Evolutionary conservation across 2,888 invertebrate genomes (phyloP).

Genomic region (Parochlus steinenii): DNA sequence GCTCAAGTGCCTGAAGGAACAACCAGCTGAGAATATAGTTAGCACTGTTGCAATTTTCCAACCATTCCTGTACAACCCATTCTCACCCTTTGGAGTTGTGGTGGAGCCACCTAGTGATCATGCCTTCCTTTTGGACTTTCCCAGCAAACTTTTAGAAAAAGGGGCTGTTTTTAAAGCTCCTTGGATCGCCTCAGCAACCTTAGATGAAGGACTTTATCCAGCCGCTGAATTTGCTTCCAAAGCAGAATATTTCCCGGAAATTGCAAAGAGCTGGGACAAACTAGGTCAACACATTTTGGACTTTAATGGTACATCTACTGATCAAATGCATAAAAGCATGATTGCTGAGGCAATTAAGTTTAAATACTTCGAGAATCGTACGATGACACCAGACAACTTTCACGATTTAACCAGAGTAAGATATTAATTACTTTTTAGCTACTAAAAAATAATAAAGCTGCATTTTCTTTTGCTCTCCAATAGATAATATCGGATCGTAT

Average conservation of each 20-base stretch:
- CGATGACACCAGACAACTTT: too few relatives aligned
- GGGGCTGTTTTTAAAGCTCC: conserved; percentile 48
- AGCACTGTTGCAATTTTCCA: conserved; percentile 26
- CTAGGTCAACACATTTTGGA: conserved; percentile 45
- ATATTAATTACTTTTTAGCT: too few relatives aligned
- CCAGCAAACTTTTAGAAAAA: conserved; percentile 40
- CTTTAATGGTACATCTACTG: conserved; percentile 40
- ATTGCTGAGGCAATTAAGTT: conserved; percentile 37
- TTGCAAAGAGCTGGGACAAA: conserved; percentile 40
- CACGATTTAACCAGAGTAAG: conserved; percentile 34
- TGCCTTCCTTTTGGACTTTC: conserved; percentile 49
- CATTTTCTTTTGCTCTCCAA: conserved; percentile 15
- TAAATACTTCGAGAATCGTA: conserved; percentile 41
- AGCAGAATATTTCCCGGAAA: conserved; percentile 31
- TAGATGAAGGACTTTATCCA: conserved; percentile 59
- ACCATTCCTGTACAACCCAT: conserved; percentile 45
- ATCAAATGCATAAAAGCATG: conserved; percentile 25
- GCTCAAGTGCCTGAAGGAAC: conserved; percentile 43
- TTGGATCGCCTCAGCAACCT: conserved; percentile 48
- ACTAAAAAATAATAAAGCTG: too few relatives aligned
- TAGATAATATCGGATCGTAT: conserved; percentile 48
- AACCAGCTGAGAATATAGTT: conserved; percentile 43
- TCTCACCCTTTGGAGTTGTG: conserved; percentile 56
- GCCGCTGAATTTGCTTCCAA: conserved; percentile 32
- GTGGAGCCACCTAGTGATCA: conserved; percentile 37